Percentiles rank a stretch among this genome's conserved stretches.
Evolutionary conservation across 53 echinoderm and acorn worm species (phyloP).

Genomic region (Echinarachnius parma): DNA sequence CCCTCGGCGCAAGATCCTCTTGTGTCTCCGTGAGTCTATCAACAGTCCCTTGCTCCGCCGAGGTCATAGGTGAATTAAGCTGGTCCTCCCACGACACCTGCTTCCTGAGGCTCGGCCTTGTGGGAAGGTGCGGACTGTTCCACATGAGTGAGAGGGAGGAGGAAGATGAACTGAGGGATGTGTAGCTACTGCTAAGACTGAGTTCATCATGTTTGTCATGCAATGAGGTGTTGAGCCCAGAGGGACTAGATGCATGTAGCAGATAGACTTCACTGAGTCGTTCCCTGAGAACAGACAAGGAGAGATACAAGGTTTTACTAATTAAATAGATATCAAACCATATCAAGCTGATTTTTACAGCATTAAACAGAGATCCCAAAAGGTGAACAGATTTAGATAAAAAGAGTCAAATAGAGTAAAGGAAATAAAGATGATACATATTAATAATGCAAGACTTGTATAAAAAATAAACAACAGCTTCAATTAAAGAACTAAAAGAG

Average conservation of each 20-base stretch:
- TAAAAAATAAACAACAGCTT: too few species aligned
- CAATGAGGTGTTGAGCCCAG: constrained; percentile 40
- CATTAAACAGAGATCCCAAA: too few species aligned
- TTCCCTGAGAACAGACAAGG: constrained; percentile 35
- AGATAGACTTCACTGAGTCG: constrained; percentile 67
- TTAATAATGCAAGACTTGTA: too few species aligned
- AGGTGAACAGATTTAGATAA: too few species aligned
- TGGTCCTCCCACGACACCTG: constrained; percentile 61
- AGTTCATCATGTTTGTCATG: constrained; percentile 59
- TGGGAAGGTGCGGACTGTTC: constrained; percentile 3
- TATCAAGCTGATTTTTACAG: too few species aligned
- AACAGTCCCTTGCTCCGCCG: constrained; percentile 8
- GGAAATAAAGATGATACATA: too few species aligned
- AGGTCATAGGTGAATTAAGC: not conserved
- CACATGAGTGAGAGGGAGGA: constrained; percentile 49
- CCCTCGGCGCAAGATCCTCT: constrained; percentile 27
- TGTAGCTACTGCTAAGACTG: constrained; percentile 73
- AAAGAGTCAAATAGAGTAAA: too few species aligned
- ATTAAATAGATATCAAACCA: too few species aligned
- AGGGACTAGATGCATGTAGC: constrained; percentile 39
- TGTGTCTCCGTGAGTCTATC: too few species aligned
- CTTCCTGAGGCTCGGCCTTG: constrained; percentile 9
- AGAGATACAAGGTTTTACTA: too few species aligned
- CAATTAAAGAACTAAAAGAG: too few species aligned
- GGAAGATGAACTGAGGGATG: constrained; percentile 66